Base-by-base conservation (phyloP, 2,797 vertebrate species). In the Australoheros facetus region DNA sequence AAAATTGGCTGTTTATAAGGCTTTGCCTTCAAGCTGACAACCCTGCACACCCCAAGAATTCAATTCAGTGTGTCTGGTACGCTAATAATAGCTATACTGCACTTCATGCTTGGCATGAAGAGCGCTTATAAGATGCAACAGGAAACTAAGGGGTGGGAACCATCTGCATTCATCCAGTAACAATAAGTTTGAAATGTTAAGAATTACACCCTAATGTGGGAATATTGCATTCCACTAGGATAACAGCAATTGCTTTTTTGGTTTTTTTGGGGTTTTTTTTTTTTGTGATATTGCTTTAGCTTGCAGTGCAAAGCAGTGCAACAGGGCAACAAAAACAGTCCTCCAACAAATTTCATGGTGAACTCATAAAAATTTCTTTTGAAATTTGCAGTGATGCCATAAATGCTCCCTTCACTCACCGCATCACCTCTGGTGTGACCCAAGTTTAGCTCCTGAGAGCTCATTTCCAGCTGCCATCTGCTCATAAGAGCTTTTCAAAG, bases 71-170 rank as follows among this genome's bases (percentile, higher is more conserved):
- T 32, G 21, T 64, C 73, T 85, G 82, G 80, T 79, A 82, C 66
- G 54, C 80, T 90, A 92, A 88, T 82, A 83, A 89, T 82, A 91
- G 73, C 79, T 74, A 28, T 79, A 81, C 73, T 66, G 71, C 3
- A 3, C 57, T 80, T 87, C 73, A 73, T 71, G 55, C 77, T 72
- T 74, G 58, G 45, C 77, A 12, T 17, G 17, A 45, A 53, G 23
- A 28, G 26, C 26, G 34, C 77, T 70, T 54, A 11, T 12, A 54
- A 66, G 85, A 75, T 45, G 37, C 77, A 79, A 59, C 75, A 71
- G 73, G 75, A 87, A 83, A 72, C 69, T 59, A 39, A 80, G 56
- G 77, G 84, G 83, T 23, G 56, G 81, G 54, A 84, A 85, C 78
- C 86, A 89, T 78, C 84, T 91, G 88, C 83, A 56, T 75, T 69